Conservation (phyloP, 1,140 invertebrate species). For the Lycorma delicatula region DNA sequence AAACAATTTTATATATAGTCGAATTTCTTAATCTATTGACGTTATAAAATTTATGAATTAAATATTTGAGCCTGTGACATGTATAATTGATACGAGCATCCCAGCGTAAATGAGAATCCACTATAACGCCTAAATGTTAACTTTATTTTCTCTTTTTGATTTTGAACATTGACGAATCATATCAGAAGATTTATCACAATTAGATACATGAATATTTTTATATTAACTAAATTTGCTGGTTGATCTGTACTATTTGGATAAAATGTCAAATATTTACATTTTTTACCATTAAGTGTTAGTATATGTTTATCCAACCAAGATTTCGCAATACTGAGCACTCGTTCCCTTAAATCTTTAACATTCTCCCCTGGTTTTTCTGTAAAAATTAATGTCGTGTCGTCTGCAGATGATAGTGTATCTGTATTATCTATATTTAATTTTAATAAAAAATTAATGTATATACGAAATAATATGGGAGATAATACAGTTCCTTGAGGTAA, state of each 20-base stretch:
- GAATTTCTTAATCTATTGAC: not conserved
- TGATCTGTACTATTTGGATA: not conserved
- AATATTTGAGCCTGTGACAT: not conserved
- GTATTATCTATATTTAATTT: not conserved
- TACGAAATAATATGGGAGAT: not conserved
- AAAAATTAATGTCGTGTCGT: not conserved
- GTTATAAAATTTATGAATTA: not conserved
- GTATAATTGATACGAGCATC: not conserved
- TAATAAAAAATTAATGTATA: not conserved
- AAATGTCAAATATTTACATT: conserved; percentile 1
- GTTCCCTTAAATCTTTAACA: not conserved
- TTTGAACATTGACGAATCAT: not conserved
- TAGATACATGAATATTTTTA: not conserved
- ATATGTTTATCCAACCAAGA: not conserved
- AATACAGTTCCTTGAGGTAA: not conserved
- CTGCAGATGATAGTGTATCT: not conserved
- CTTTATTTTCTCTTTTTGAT: not conserved
- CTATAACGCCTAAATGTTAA: not conserved
- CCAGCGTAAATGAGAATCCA: not conserved
- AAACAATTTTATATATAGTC: not conserved
- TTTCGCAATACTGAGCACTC: not conserved
- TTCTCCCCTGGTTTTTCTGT: not conserved
- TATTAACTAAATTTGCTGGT: not conserved
- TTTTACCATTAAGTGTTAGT: not conserved
- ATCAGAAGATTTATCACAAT: not conserved